Evolutionary conservation across 2,888 invertebrate species (phyloP).

Genomic region (Ornithoptera priamus): DNA sequence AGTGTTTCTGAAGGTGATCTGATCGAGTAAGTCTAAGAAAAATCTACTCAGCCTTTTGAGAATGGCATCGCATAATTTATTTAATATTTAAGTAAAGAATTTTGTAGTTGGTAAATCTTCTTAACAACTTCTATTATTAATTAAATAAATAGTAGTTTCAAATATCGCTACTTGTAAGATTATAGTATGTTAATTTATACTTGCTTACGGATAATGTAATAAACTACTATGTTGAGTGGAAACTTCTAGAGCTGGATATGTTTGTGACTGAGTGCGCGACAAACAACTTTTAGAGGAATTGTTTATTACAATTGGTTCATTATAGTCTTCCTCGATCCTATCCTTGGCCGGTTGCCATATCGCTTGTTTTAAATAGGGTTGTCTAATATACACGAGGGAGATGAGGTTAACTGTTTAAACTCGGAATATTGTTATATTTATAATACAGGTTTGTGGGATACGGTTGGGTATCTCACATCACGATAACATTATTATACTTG

Average conservation of each 20-base stretch:
- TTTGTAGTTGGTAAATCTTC: too few species aligned
- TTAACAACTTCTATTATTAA: not conserved
- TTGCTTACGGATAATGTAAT: not conserved
- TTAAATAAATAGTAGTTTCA: not conserved
- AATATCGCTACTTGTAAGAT: not conserved
- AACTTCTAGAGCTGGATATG: not conserved
- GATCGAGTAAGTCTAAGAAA: too few species aligned
- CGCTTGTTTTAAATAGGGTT: slow-evolving; percentile 7
- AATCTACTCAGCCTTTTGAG: too few species aligned
- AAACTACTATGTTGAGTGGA: slow-evolving; percentile 5
- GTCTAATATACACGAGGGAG: not conserved
- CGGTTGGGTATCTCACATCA: not conserved
- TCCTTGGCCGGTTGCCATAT: slow-evolving; percentile 31
- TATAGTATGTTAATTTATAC: too few species aligned
- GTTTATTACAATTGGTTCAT: slow-evolving; percentile 30
- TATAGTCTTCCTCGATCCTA: slow-evolving; percentile 21
- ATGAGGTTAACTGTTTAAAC: not conserved
- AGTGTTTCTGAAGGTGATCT: too few species aligned
- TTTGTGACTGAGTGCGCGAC: slow-evolving; percentile 3
- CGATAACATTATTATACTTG: not conserved
- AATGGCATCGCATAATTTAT: not conserved
- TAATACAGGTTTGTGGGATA: not conserved
- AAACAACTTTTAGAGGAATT: slow-evolving; percentile 26
- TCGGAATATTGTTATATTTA: not conserved
- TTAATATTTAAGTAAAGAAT: too few species aligned